phyloP scores from a whole-genome alignment of 2,888 invertebrate genomes.

The Drosophila kambysellisi region DNA sequence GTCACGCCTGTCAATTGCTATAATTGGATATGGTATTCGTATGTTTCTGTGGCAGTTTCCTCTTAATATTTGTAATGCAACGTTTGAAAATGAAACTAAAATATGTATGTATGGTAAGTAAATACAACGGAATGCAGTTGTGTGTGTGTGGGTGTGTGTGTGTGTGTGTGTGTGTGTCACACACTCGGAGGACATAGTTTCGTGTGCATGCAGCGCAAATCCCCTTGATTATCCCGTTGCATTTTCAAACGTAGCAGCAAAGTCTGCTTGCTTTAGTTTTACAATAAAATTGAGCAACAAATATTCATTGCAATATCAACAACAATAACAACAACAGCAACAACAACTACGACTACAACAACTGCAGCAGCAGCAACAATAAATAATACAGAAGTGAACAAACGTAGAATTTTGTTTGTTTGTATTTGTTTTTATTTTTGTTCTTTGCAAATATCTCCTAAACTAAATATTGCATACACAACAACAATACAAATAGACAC shows the following conservation, averaged over 20 bases:
- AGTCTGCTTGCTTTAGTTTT: slow-evolving; percentile 54
- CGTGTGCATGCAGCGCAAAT: slow-evolving; percentile 57
- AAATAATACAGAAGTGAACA: slow-evolving; percentile 24
- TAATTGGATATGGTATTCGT: neutral
- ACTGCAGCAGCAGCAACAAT: neutral
- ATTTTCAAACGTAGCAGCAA: slow-evolving; percentile 56
- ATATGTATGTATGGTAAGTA: slow-evolving; percentile 68
- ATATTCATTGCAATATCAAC: slow-evolving; percentile 51
- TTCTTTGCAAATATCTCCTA: slow-evolving; percentile 26
- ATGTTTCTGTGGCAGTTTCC: slow-evolving; percentile 9
- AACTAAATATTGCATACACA: slow-evolving; percentile 60
- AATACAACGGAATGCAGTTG: slow-evolving; percentile 23
- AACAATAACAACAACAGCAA: slow-evolving; percentile 14
- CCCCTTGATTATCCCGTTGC: slow-evolving; percentile 68
- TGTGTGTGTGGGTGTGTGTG: neutral
- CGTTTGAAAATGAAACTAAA: slow-evolving; percentile 61
- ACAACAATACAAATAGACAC: slow-evolving; percentile 10
- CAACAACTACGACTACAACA: slow-evolving; percentile 1
- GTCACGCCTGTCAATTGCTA: slow-evolving; percentile 1
- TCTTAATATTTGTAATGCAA: slow-evolving; percentile 27
- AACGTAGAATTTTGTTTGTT: slow-evolving; percentile 27
- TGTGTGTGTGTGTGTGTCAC: neutral
- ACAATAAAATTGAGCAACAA: slow-evolving; percentile 65
- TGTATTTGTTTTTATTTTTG: slow-evolving; percentile 11
- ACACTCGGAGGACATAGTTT: slow-evolving; percentile 24